phyloP scores from a whole-genome alignment of 30 jellyfish, hydroid and myxozoan species.

The Turritopsis rubra region DNA sequence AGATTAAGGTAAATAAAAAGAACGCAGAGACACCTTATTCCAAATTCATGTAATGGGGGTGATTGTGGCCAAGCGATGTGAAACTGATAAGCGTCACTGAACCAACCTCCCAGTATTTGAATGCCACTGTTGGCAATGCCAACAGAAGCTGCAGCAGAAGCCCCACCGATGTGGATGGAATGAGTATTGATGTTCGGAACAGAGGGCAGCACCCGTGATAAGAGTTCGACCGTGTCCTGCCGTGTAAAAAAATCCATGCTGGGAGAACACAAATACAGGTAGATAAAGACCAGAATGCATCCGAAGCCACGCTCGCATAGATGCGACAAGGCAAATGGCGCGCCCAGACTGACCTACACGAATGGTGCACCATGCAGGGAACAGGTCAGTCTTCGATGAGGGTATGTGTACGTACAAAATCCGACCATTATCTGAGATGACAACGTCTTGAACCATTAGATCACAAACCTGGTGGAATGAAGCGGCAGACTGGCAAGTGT shows the following conservation, averaged over 20 bases:
- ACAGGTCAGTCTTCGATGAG: neutral
- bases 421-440: neutral
- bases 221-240: neutral
- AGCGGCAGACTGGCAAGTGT: neutral
- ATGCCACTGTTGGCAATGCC: neutral
- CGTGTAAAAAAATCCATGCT: neutral
- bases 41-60: too few species aligned
- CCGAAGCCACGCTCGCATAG: neutral
- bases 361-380: neutral
- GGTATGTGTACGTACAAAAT: neutral
- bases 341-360: neutral
- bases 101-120: constrained; percentile 2
- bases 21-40: too few species aligned
- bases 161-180: neutral
- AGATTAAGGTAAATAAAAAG: too few species aligned
- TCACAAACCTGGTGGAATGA: neutral
- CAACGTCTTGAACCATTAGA: neutral
- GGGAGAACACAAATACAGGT: neutral
- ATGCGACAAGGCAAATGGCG: neutral
- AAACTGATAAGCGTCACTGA: neutral
- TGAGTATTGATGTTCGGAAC: neutral
- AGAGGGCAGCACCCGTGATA: neutral
- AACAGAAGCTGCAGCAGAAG: neutral
- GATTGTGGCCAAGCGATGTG: too few species aligned
- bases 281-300: neutral